Base-by-base conservation (phyloP, 2,113 vertebrate species). In the Ictalurus punctatus region DNA sequence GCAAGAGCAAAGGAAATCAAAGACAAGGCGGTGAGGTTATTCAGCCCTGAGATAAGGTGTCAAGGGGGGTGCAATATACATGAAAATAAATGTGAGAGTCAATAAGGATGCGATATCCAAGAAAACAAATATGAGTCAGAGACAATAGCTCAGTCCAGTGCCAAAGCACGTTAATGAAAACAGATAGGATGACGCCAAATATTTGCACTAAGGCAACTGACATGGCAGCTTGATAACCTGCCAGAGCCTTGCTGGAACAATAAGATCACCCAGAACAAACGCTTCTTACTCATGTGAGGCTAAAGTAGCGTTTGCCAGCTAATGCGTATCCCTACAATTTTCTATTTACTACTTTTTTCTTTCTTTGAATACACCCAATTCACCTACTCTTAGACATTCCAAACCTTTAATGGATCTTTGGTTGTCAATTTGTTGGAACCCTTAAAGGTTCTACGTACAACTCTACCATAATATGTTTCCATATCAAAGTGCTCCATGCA, bases 31-130 rank as follows among this genome's bases (percentile, higher is more conserved):
- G 58, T 84, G 59, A 69, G 87, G 88, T 91, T 85, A 88, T 89
- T 89, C 88, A 69, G 76, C 65, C 83, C 90, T 89, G 88, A 90
- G 90, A 91, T 91, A 88, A 88, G 88, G 84, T 88, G 88, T 89
- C 90, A 87, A 76, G 83, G 25, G 83, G 67, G 84, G 61, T 56
- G 61, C 65, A n/a, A 30, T 85, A 54, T 85, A 69, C 63, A 85
- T 54, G 83, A 85, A 85, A 85, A 85, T 85, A 69, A 85, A 85
- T 85, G 40, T 16, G 63, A 69, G 44, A 67, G 63, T 84, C 61
- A 84, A 84, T 84, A 84, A 48, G 83, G 88, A 87, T 76, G 87
- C 56, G 40, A 89, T 91, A 87, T 87, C 88, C 88, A 89, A 74
- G 90, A 87, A 89, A 91, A 89, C 87, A 91, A 89, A 91, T 84